A percentile compares a stretch with the other conserved stretches of the same genome.
Conservation (phyloP, 2,888 invertebrate genomes). For the Acanthococcus lagerstroemiae region DNA sequence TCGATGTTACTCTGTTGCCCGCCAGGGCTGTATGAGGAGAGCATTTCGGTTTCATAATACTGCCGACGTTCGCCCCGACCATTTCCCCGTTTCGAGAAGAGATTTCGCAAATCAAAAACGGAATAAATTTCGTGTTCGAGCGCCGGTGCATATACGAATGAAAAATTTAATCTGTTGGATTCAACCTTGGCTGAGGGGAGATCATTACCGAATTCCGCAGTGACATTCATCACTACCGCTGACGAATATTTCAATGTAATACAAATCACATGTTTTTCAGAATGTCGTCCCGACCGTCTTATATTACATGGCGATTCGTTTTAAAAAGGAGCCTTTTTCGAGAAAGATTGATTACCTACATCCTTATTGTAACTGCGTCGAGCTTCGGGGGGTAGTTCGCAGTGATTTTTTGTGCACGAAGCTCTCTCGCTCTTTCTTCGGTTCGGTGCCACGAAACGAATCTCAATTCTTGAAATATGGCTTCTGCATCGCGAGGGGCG, state of each 20-base stretch:
- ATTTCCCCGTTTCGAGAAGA: no score
- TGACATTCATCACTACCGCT: not conserved
- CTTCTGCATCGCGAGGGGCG: not conserved
- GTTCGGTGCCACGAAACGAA: no score
- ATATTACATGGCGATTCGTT: not conserved
- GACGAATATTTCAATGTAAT: not conserved
- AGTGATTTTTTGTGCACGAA: no score
- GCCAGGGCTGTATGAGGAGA: no score
- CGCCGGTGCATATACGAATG: no score
- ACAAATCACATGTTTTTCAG: not conserved
- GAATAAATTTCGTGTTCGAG: not conserved
- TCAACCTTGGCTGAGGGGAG: not conserved
- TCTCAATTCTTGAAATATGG: not conserved
- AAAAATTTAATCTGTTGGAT: no score
- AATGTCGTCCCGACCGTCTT: not conserved
- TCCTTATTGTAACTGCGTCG: not conserved
- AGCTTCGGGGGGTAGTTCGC: not conserved
- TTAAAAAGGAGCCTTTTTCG: not conserved
- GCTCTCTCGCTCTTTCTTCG: no score
- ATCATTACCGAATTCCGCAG: not conserved
- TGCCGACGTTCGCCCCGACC: no score
- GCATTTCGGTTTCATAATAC: no score
- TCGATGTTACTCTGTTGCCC: no score
- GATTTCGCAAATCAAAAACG: no score
- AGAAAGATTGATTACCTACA: not conserved